These are phyloP conservation scores for Liasis olivaceus DNA, from an alignment of 2,797 vertebrate genomes.

Conservation along the genomic window DNA sequence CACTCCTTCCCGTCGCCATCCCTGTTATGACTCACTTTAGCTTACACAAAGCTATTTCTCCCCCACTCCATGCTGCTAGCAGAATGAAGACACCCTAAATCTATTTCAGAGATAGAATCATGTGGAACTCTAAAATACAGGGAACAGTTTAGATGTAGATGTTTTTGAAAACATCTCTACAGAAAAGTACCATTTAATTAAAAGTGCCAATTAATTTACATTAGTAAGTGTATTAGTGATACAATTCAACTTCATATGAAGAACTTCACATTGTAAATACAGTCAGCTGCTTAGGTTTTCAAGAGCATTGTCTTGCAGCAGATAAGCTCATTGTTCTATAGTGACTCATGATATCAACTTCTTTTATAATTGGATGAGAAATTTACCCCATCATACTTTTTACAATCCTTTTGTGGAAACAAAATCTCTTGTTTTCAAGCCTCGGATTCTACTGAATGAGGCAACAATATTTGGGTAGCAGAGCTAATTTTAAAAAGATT, in stretches of 20 bases:
- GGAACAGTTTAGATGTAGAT: neutral
- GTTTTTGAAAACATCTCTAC: neutral
- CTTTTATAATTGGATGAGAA: constrained; percentile 34
- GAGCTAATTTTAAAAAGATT: constrained; percentile 9
- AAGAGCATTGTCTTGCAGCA: neutral
- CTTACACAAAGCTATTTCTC: neutral
- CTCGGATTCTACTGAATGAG: constrained; percentile 13
- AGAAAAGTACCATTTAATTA: neutral
- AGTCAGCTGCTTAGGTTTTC: neutral
- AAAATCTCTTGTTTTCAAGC: constrained; percentile 28
- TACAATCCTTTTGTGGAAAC: constrained; percentile 14
- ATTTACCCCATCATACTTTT: constrained; percentile 10
- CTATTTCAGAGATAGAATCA: neutral
- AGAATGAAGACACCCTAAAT: neutral
- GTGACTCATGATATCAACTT: neutral
- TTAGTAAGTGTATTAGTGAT: neutral
- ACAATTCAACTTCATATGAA: neutral
- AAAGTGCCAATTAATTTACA: neutral
- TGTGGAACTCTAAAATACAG: neutral
- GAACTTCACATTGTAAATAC: neutral
- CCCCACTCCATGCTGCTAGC: neutral
- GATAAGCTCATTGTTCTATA: constrained; percentile 17
- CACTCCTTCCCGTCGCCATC: neutral
- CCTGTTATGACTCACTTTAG: neutral
- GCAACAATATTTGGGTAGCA: neutral